Evolutionary conservation across 2,888 invertebrate species (phyloP).

Genomic region (Drosophila cognata): DNA sequence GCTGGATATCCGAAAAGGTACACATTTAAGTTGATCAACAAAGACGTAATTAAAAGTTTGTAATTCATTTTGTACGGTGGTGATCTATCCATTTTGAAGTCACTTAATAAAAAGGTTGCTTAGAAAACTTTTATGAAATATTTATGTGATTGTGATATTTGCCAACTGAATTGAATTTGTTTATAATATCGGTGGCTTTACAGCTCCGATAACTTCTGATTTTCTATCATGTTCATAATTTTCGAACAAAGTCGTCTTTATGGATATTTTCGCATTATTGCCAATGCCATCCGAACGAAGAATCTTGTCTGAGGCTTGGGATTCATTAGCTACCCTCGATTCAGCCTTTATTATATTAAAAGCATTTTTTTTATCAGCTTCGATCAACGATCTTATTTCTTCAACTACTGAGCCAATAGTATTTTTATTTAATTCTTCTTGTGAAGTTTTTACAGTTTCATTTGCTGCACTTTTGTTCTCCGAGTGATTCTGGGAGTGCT

Average conservation of each 20-base stretch:
- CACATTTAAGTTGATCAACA: background rate
- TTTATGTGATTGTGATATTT: background rate
- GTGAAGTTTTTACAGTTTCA: background rate
- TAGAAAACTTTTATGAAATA: background rate
- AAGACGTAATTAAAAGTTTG: background rate
- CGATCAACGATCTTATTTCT: background rate
- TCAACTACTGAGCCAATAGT: background rate
- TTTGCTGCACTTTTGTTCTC: background rate
- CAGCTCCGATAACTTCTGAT: background rate
- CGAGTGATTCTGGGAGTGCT: background rate
- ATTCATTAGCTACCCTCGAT: background rate
- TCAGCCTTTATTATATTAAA: background rate
- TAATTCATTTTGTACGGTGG: background rate
- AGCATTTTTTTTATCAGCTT: background rate
- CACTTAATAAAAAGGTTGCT: background rate
- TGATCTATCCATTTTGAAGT: background rate
- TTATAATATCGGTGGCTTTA: background rate
- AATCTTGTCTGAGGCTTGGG: background rate
- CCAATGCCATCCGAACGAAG: background rate
- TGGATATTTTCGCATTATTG: background rate
- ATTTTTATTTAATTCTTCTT: background rate
- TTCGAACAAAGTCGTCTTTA: background rate
- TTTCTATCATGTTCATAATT: background rate
- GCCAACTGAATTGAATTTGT: background rate
- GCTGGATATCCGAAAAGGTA: background rate